phyloP scores from a whole-genome alignment of 92 coral and sea anemone genomes.

The Heteractis magnifica region DNA sequence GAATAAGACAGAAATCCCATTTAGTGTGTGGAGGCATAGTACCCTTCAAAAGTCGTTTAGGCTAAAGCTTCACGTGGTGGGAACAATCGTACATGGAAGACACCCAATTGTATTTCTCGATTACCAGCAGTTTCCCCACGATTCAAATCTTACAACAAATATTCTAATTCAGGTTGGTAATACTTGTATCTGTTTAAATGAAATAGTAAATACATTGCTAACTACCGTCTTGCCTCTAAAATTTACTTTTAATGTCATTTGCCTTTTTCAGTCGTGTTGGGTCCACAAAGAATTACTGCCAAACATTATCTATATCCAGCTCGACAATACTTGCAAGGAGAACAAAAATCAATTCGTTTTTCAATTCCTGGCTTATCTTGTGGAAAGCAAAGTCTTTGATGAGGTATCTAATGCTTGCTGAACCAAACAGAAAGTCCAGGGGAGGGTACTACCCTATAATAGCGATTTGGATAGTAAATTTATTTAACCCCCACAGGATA shows the following conservation, averaged over 20 bases:
- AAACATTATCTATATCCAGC: constrained; percentile 22
- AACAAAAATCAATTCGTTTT: constrained; percentile 53
- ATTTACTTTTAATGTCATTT: background rate
- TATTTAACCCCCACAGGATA: too few relatives aligned
- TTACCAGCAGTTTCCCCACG: constrained; percentile 49
- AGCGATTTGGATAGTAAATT: too few relatives aligned
- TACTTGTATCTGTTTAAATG: too few relatives aligned
- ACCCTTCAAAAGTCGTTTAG: constrained; percentile 30
- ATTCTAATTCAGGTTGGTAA: constrained; percentile 48
- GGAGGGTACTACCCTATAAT: too few relatives aligned
- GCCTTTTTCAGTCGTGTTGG: constrained; percentile 39
- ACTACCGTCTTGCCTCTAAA: too few relatives aligned
- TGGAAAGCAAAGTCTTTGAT: constrained; percentile 43
- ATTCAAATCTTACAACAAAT: constrained; percentile 37
- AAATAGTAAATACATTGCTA: too few relatives aligned
- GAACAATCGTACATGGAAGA: constrained; percentile 44
- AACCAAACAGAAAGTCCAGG: too few relatives aligned
- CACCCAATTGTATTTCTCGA: constrained; percentile 50
- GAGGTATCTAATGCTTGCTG: constrained; percentile 41
- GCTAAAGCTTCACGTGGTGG: constrained; percentile 42
- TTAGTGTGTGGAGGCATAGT: constrained; percentile 30
- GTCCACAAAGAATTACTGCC: constrained; percentile 48
- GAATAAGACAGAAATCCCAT: constrained; percentile 50
- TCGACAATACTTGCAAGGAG: too few relatives aligned
- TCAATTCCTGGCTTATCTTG: constrained; percentile 39